A percentile compares a stretch with the other conserved stretches of the same genome.
phyloP scores from a whole-genome alignment of 1,140 invertebrate species.

The Drosophila repleta region DNA sequence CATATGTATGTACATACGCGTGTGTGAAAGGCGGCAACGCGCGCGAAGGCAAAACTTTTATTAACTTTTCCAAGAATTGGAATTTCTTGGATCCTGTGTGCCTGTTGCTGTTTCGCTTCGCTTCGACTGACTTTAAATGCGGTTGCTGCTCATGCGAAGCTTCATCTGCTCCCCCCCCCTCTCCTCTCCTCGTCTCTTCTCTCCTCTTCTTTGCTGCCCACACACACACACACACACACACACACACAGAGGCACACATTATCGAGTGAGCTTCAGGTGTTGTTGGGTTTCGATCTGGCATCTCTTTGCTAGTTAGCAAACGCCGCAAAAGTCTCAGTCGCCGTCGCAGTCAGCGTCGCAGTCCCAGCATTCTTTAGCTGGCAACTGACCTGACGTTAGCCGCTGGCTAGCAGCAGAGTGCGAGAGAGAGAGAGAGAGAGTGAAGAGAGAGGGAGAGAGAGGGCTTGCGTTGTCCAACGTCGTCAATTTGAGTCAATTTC shows the following conservation, averaged over 20 bases:
- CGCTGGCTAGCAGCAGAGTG: not conserved
- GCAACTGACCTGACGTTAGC: constrained; percentile 30
- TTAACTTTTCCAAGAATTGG: constrained; percentile 80
- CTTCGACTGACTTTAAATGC: constrained; percentile 77
- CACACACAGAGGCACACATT: constrained; percentile 10
- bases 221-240: constrained; percentile 32
- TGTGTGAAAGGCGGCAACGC: constrained; percentile 70
- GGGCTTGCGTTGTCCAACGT: constrained; percentile 19
- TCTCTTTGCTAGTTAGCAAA: constrained; percentile 67
- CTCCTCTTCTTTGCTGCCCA: too few relatives aligned
- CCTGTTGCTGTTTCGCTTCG: constrained; percentile 72
- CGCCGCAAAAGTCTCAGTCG: constrained; percentile 28
- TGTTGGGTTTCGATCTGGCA: constrained; percentile 57
- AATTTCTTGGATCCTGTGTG: constrained; percentile 81
- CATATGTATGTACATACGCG: not conserved
- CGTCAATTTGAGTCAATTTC: constrained; percentile 77
- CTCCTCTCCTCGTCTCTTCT: too few relatives aligned
- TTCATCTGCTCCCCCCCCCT: constrained; percentile 11
- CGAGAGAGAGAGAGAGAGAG: not conserved
- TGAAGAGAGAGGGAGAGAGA: not conserved
- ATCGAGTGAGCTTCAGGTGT: constrained; percentile 72
- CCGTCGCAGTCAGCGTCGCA: constrained; percentile 22
- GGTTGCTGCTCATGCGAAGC: constrained; percentile 52
- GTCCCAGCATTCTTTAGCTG: constrained; percentile 59
- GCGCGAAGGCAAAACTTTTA: constrained; percentile 73